Conservation (phyloP, 2,888 invertebrate species). For the Tipula unca region DNA sequence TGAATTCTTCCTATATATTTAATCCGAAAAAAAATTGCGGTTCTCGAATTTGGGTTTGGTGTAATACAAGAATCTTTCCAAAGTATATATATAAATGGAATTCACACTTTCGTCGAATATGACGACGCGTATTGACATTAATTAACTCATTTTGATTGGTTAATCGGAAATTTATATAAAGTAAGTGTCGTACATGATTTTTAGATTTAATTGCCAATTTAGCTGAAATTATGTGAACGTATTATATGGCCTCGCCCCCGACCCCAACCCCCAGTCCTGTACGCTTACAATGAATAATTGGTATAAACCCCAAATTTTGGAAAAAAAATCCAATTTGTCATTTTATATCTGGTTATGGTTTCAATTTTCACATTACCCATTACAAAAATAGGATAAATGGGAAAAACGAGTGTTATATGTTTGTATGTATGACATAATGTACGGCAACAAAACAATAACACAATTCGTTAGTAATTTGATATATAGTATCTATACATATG, state of each 20-base stretch:
- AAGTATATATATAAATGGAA: neutral
- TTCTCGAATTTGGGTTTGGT: neutral
- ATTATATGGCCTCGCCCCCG: neutral
- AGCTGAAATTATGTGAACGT: neutral
- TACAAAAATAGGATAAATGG: neutral
- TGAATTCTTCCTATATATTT: neutral
- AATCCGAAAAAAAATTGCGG: neutral
- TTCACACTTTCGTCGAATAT: neutral
- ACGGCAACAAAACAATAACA: neutral
- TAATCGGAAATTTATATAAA: neutral
- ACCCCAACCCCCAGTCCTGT: neutral
- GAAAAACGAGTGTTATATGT: too few species aligned
- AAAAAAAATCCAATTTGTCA: neutral
- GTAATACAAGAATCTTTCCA: neutral
- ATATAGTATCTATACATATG: neutral
- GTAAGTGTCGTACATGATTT: too few species aligned
- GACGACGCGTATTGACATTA: neutral
- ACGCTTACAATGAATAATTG: neutral
- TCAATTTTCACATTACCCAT: neutral
- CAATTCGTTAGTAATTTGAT: neutral
- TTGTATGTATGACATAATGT: too few species aligned
- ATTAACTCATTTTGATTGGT: neutral
- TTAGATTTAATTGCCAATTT: neutral
- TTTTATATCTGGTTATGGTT: neutral
- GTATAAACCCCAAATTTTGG: neutral